Evolutionary conservation across 2,888 invertebrate genomes (phyloP).

Genomic region (Pachliopta kotzebuea): DNA sequence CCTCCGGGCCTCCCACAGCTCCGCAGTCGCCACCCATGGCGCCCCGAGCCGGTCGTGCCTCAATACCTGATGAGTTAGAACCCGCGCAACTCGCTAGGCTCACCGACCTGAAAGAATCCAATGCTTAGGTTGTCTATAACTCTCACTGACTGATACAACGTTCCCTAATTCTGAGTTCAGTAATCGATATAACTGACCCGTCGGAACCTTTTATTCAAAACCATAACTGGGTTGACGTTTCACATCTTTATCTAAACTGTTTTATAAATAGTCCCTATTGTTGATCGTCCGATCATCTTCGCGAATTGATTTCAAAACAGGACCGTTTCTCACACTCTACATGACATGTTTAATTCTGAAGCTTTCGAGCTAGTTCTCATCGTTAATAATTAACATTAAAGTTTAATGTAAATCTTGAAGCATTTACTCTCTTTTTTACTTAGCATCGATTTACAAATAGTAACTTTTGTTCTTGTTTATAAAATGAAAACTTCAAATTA

Average conservation of each 20-base stretch:
- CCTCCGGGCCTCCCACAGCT: slow-evolving; percentile 78
- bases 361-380: not conserved
- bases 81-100: slow-evolving; percentile 93
- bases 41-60: slow-evolving; percentile 88
- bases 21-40: slow-evolving; percentile 83
- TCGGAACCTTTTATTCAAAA: slow-evolving; percentile 11
- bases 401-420: slow-evolving; percentile 16
- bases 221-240: slow-evolving; percentile 2
- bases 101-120: slow-evolving; percentile 94
- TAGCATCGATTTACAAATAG: slow-evolving; percentile 8
- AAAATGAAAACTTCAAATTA: no score
- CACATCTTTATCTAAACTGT: not conserved
- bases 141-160: slow-evolving; percentile 19
- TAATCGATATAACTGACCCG: slow-evolving; percentile 19
- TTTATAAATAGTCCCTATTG: slow-evolving; percentile 11
- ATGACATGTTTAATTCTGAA: not conserved
- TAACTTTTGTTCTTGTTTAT: no score
- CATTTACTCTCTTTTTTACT: slow-evolving; percentile 23
- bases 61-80: slow-evolving; percentile 93
- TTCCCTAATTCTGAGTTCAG: slow-evolving; percentile 19
- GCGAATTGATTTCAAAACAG: slow-evolving; percentile 28
- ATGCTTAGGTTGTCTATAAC: slow-evolving; percentile 82
- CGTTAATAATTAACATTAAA: slow-evolving; percentile 2
- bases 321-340: slow-evolving; percentile 39
- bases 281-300: slow-evolving; percentile 8